Conservation (phyloP, 2,113 vertebrate species). For the Cheirogaleus medius region DNA sequence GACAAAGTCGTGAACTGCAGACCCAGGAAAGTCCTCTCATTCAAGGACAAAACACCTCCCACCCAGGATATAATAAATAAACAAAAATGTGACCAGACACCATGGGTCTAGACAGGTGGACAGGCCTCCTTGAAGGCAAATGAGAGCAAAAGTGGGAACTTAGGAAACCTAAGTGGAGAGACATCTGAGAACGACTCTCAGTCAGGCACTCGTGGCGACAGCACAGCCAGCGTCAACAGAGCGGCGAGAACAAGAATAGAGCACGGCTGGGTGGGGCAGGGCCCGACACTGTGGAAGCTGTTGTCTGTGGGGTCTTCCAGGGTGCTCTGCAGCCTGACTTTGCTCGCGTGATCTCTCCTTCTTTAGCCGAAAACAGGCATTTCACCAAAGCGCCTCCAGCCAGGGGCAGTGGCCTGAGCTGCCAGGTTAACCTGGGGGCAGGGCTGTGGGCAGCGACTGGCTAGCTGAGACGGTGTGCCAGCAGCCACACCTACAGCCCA, state of each 20-base stretch:
- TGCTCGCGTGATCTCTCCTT: not conserved
- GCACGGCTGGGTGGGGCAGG: not conserved
- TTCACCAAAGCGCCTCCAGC: not conserved
- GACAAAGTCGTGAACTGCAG: not conserved
- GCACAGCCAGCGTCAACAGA: not conserved
- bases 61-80: constrained; percentile 67
- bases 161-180: not conserved
- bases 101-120: not conserved
- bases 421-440: constrained; percentile 13
- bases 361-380: not conserved
- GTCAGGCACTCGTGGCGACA: not conserved
- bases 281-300: not conserved
- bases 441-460: not conserved
- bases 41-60: constrained; percentile 46
- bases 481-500: not conserved
- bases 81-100: not conserved
- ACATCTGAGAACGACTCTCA: not conserved
- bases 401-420: not conserved
- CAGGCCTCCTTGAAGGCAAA: not conserved
- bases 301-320: not conserved
- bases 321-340: not conserved
- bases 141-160: not conserved
- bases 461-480: not conserved
- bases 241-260: not conserved
- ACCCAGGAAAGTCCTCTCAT: constrained; percentile 16